Evolutionary conservation across 2,888 invertebrate species (phyloP).

Genomic region (Cancer borealis): DNA sequence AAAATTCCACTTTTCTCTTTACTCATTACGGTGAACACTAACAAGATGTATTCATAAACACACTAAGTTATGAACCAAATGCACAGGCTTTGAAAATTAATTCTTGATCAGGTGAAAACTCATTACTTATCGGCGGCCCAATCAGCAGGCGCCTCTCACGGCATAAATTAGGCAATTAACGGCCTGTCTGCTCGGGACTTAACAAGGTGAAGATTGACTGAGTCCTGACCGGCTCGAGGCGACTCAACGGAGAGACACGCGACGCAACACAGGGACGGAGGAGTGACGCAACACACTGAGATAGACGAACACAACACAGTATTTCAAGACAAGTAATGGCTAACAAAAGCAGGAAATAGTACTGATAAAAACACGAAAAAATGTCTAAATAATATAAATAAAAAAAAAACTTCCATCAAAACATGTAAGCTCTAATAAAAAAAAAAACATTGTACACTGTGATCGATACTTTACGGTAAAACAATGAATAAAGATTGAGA

Average conservation of each 20-base stretch:
- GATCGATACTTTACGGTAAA: background rate
- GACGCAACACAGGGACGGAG: background rate
- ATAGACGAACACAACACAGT: background rate
- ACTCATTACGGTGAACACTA: conserved; percentile 22
- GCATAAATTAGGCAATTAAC: conserved; percentile 59
- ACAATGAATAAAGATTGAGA: background rate
- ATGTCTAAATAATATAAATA: background rate
- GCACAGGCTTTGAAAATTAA: background rate
- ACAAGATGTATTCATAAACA: conserved; percentile 38
- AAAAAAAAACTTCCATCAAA: background rate
- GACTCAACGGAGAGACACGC: conserved; percentile 17
- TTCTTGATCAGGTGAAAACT: conserved; percentile 46
- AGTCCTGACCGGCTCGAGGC: conserved; percentile 41
- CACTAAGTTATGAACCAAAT: conserved; percentile 24
- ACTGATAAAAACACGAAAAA: background rate
- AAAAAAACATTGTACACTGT: background rate
- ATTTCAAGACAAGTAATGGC: background rate
- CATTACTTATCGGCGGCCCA: conserved; percentile 47
- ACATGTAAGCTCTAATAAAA: background rate
- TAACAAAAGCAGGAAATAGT: background rate
- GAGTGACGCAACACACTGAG: background rate
- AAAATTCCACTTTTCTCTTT: background rate
- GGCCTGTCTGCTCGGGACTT: conserved; percentile 44
- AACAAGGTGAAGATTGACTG: conserved; percentile 41
- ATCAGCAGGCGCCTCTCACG: conserved; percentile 55